Conservation (phyloP, 1,140 invertebrate genomes). For the Brachystomella parvula region DNA sequence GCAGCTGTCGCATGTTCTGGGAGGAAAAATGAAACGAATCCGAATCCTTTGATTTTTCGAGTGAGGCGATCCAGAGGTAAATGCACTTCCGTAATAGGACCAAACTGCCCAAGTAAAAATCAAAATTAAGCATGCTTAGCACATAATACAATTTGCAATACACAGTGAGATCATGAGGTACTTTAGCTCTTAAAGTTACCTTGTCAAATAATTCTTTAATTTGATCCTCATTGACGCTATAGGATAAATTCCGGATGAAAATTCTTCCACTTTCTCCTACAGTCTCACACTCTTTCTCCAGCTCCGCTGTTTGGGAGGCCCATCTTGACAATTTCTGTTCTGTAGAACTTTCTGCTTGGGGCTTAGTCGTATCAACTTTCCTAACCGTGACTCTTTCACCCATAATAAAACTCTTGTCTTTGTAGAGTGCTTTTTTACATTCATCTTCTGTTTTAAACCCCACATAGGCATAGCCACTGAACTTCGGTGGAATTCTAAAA, state of each 20-base stretch:
- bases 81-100: constrained; percentile 76
- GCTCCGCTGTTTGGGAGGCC: constrained; percentile 59
- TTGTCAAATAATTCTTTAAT: constrained; percentile 74
- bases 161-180: background rate
- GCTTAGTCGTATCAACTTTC: constrained; percentile 40
- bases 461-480: constrained; percentile 80
- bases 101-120: no score
- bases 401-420: constrained; percentile 65
- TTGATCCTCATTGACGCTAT: constrained; percentile 79
- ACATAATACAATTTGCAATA: background rate
- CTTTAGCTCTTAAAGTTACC: constrained; percentile 51
- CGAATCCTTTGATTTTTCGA: constrained; percentile 87
- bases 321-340: constrained; percentile 45
- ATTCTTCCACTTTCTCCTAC: constrained; percentile 86
- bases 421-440: constrained; percentile 69
- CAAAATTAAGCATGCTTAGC: constrained; percentile 33
- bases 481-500: constrained; percentile 58
- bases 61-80: constrained; percentile 79
- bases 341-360: constrained; percentile 40
- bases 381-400: constrained; percentile 44
- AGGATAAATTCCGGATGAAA: constrained; percentile 89
- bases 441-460: constrained; percentile 77
- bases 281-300: constrained; percentile 62
- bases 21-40: constrained; percentile 83
- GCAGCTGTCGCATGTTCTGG: constrained; percentile 91